phyloP scores from a whole-genome alignment of 2,113 vertebrate genomes.

The Muntiacus reevesi region DNA sequence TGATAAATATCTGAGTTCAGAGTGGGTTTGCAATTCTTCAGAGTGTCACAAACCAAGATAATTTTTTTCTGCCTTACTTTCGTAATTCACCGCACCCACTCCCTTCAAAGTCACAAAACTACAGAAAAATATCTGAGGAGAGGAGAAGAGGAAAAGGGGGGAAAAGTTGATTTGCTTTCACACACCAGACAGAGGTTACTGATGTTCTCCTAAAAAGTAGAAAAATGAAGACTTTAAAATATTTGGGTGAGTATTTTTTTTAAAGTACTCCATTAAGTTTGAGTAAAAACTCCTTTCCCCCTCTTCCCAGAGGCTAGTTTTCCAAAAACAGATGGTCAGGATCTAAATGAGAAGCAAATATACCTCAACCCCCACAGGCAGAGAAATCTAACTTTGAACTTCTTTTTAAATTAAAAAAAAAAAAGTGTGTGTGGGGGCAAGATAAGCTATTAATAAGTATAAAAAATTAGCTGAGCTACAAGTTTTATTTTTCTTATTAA shows the following conservation, averaged over 20 bases:
- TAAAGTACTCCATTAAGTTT: conserved; percentile 73
- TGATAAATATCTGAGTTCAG: conserved; percentile 39
- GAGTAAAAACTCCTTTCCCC: conserved; percentile 80
- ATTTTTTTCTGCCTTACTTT: conserved; percentile 37
- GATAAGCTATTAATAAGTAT: conserved; percentile 78
- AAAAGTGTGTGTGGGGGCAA: background rate
- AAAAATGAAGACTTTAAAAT: conserved; percentile 43
- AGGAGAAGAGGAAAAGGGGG: conserved; percentile 8
- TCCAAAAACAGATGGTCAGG: conserved; percentile 83
- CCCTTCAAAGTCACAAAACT: conserved; percentile 41
- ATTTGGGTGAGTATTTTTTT: background rate
- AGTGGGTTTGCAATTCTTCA: conserved; percentile 66
- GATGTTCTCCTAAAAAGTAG: background rate
- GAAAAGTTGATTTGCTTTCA: conserved; percentile 60
- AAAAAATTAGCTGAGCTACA: conserved; percentile 79
- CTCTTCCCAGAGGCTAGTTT: conserved; percentile 78
- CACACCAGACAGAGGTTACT: background rate
- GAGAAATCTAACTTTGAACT: conserved; percentile 84
- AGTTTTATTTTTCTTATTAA: conserved; percentile 80
- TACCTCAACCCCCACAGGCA: conserved; percentile 78
- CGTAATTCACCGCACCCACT: conserved; percentile 16
- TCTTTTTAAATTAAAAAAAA: conserved; percentile 79
- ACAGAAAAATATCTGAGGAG: conserved; percentile 30
- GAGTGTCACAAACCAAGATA: conserved; percentile 45
- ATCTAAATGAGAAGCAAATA: conserved; percentile 81